A percentile compares a stretch with the other conserved stretches of the same genome.
Evolutionary conservation across 2,888 invertebrate genomes (phyloP).

Genomic region (Stenodera caucasica): DNA sequence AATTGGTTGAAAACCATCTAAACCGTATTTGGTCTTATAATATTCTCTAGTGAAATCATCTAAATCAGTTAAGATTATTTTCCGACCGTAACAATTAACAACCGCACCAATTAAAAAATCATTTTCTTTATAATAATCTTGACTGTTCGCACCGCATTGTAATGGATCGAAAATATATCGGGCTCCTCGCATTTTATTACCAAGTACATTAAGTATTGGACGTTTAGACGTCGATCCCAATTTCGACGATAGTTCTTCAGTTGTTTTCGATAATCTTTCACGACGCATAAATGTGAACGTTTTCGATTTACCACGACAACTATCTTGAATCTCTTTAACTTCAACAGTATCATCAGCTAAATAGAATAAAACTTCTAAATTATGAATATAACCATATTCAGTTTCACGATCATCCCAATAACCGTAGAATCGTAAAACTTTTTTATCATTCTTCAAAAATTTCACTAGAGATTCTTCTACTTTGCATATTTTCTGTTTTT

Average conservation of each 20-base stretch:
- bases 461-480: constrained; percentile 71
- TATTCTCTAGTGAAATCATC: constrained; percentile 85
- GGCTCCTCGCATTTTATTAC: constrained; percentile 58
- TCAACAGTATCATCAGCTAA: constrained; percentile 88
- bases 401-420: constrained; percentile 87
- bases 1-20: constrained; percentile 68
- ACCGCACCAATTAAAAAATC: constrained; percentile 83
- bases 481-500: constrained; percentile 59
- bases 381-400: constrained; percentile 75
- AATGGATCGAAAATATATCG: constrained; percentile 64
- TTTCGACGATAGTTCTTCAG: constrained; percentile 48
- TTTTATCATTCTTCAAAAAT: constrained; percentile 80
- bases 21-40: constrained; percentile 61
- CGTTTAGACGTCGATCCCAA: constrained; percentile 59
- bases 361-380: constrained; percentile 81
- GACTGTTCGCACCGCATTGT: constrained; percentile 57
- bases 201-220: constrained; percentile 67
- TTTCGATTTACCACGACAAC: constrained; percentile 71
- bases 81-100: constrained; percentile 80
- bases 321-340: constrained; percentile 72
- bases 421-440: constrained; percentile 75
- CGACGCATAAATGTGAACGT: constrained; percentile 74
- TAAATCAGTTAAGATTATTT: constrained; percentile 78
- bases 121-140: constrained; percentile 65
- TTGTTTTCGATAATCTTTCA: constrained; percentile 76